A percentile compares a stretch with the other conserved stretches of the same genome.
These are phyloP conservation scores for Prionailurus viverrinus DNA, from an alignment of 2,113 vertebrate species.

Conservation along the genomic window DNA sequence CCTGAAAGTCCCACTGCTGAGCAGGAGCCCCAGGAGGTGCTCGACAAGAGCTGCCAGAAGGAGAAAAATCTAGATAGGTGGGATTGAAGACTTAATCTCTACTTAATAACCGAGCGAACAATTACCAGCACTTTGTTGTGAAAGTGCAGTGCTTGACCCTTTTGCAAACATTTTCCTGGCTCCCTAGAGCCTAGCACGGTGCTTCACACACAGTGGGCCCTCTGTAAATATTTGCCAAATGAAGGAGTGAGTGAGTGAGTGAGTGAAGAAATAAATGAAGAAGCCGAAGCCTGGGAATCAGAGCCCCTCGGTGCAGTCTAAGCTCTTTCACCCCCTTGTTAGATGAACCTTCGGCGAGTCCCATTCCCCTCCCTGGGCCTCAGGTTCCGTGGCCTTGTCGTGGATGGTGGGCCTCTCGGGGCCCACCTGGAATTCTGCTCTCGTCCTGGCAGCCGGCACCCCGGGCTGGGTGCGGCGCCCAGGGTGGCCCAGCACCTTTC, in stretches of 20 bases:
- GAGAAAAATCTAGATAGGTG: rapidly evolving
- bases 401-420: rapidly evolving
- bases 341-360: no score
- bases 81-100: neutral
- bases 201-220: rapidly evolving
- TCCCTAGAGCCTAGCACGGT: neutral
- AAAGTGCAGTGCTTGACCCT: neutral
- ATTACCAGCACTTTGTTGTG: no score
- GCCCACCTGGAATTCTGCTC: rapidly evolving
- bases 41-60: neutral
- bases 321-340: neutral
- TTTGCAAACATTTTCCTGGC: neutral
- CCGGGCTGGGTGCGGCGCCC: no score
- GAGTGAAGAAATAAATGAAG: neutral
- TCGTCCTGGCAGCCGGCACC: rapidly evolving
- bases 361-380: neutral
- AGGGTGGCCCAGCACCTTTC: rapidly evolving
- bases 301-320: no score
- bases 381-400: rapidly evolving
- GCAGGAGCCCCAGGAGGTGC: neutral
- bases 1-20: neutral
- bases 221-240: rapidly evolving
- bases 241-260: neutral
- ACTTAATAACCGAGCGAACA: neutral
- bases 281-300: rapidly evolving